These are phyloP conservation scores for Eidolon helvum DNA, from an alignment of 2,113 vertebrate species.

Conservation along the genomic window DNA sequence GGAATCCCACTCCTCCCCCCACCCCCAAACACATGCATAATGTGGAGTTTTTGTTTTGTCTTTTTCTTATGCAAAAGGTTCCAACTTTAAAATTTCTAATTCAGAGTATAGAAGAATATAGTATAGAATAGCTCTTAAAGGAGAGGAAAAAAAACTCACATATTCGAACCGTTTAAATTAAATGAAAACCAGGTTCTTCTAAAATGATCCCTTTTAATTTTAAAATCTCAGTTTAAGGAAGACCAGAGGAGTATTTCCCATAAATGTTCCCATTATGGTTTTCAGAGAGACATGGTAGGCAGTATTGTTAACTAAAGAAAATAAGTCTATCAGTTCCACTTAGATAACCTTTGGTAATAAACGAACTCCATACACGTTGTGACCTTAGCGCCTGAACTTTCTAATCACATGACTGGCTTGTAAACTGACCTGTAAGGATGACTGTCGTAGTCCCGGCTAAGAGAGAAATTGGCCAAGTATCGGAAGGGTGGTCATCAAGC, in stretches of 20 bases:
- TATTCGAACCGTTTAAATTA: conserved; percentile 11
- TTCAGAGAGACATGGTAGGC: conserved; percentile 77
- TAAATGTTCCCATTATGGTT: conserved; percentile 66
- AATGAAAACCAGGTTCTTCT: conserved; percentile 22
- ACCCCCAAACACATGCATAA: background rate
- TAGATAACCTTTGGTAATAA: conserved; percentile 94
- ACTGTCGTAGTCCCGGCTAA: conserved; percentile 81
- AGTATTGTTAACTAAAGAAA: conserved; percentile 86
- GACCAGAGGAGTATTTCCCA: conserved; percentile 32
- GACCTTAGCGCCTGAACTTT: conserved; percentile 97
- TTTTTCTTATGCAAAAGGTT: conserved; percentile 37
- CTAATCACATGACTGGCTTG: conserved; percentile 92
- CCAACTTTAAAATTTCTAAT: conserved; percentile 37
- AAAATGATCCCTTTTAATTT: conserved; percentile 54
- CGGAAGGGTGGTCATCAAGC: conserved; percentile 84
- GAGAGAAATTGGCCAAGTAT: conserved; percentile 85
- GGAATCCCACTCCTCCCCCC: background rate
- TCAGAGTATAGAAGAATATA: background rate
- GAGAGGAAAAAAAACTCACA: background rate
- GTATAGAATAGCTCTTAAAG: conserved; percentile 3
- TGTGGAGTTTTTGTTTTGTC: conserved; percentile 23
- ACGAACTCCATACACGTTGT: conserved; percentile 89
- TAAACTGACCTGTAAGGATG: conserved; percentile 92
- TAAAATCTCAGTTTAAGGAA: conserved; percentile 14
- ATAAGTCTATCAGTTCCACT: conserved; percentile 93